Conservation (phyloP, 2,797 vertebrate species). For the Clarias pachynema region DNA sequence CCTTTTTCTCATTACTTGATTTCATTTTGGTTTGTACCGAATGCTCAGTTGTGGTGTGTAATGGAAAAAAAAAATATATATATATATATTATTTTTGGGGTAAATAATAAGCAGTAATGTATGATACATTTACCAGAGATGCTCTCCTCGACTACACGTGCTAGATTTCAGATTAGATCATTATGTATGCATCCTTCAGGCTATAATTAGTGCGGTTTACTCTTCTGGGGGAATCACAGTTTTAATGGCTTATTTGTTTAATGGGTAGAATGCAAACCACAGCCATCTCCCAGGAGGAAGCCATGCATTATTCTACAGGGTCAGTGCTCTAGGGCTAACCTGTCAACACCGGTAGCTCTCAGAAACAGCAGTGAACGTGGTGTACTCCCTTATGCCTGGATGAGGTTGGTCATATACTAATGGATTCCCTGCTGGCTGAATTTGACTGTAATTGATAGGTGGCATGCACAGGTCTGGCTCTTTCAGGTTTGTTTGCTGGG, state of each 20-base stretch:
- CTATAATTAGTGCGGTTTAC: conserved; percentile 1
- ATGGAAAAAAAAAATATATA: neutral
- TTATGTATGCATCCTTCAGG: conserved; percentile 14
- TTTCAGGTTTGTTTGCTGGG: conserved; percentile 13
- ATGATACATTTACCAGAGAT: neutral
- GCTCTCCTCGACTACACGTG: neutral
- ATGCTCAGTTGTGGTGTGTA: neutral
- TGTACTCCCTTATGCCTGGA: neutral
- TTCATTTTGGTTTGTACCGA: conserved; percentile 29
- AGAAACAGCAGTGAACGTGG: neutral
- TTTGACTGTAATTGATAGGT: conserved; percentile 54
- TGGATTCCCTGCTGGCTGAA: conserved; percentile 37
- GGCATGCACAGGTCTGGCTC: conserved; percentile 18
- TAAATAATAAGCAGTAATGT: neutral
- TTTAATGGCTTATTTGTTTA: conserved; percentile 23
- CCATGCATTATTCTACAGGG: neutral
- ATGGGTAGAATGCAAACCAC: neutral
- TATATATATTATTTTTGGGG: neutral
- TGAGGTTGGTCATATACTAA: conserved; percentile 32
- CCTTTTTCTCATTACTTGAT: conserved; percentile 56
- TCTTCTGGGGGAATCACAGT: conserved; percentile 9
- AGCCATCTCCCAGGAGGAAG: conserved; percentile 18
- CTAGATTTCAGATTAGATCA: neutral
- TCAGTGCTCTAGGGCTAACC: conserved; percentile 50
- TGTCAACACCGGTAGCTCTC: conserved; percentile 2